These are phyloP conservation scores for Megalurothrips usitatus DNA, from an alignment of 2,888 invertebrate species.

Conservation along the genomic window DNA sequence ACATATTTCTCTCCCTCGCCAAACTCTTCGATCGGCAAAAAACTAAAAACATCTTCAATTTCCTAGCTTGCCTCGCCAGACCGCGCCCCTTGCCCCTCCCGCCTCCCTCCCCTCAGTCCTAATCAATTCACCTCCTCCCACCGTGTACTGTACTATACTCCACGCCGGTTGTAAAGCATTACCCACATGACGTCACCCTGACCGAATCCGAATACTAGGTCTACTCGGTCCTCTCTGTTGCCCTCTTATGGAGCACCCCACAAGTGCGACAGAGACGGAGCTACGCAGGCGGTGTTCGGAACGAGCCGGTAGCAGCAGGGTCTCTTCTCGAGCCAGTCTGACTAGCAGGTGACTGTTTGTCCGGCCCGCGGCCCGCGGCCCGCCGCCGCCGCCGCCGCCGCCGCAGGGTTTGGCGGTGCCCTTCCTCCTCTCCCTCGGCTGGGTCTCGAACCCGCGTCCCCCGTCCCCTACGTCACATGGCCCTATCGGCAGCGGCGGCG, in stretches of 20 bases:
- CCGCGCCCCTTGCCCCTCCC: too few relatives aligned
- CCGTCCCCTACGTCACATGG: not conserved
- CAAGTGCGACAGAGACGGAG: too few relatives aligned
- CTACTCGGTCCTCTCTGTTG: not conserved
- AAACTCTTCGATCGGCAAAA: too few relatives aligned
- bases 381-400: not conserved
- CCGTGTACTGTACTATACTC: not conserved
- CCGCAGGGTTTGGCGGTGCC: not conserved
- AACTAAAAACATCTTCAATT: too few relatives aligned
- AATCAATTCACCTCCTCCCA: conserved; percentile 1
- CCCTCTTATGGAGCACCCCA: too few relatives aligned
- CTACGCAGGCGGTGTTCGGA: not conserved
- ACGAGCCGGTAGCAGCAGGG: not conserved
- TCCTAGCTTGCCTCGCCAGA: too few relatives aligned
- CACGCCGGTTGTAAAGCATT: not conserved
- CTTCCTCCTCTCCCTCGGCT: too few relatives aligned
- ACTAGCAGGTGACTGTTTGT: not conserved
- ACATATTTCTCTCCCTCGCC: too few relatives aligned
- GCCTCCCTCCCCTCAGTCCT: not conserved
- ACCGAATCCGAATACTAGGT: not conserved
- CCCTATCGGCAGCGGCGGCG: not conserved
- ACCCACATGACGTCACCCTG: not conserved
- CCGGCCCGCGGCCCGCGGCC: not conserved
- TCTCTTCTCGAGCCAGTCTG: not conserved
- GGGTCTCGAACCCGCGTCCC: too few relatives aligned